Evolutionary conservation across 37 sponge, comb jelly and placozoan genomes (phyloP), one percentile per base, ranked within the genome.

Genomic region (Spongia lamella): DNA sequence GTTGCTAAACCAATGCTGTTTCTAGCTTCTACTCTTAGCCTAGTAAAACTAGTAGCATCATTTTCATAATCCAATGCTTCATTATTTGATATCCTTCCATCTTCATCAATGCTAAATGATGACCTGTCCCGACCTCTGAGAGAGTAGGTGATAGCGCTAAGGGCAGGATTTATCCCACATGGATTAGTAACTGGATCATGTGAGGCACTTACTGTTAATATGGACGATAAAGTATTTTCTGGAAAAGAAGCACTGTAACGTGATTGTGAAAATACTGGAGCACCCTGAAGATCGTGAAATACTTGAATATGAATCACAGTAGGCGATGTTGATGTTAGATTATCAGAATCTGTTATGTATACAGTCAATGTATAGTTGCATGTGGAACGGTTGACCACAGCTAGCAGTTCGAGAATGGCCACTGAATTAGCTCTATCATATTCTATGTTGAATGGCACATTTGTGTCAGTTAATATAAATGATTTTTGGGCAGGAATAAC

Each of bases 21-120:
- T 25, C 63, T 74, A 22, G 85, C 89, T 0, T 62, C 27, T 2
- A 83, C 80, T 19, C 54, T 39, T 38, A 89, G 74, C 20, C 24
- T 57, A n/a, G n/a, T n/a, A 55, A 51, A 89, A 0, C 15, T 32
- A 22, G 34, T 35, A 11, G 22, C 69, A 54, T 79, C 80, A 26
- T 21, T 22, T 31, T 89, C 89, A 53, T 53, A 83, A 59, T 79
- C 72, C 20, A 88, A 38, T 14, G 38, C 20, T 37, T 59, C 31
- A 11, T 56, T 54, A 51, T 53, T 66, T 11, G 38, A 76, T 36
- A 81, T 53, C 2, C 17, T 62, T 35, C 87, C 87, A 75, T 70
- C 75, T 14, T 56, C 40, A 70, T 57, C 53, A 17, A 86, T 60
- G 34, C 13, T 35, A 53, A 86, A 86, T 5, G 74, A 75, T n/a